Percentiles rank a stretch among this genome's conserved stretches.
Conservation (phyloP, 1,140 invertebrate genomes). For the Bombus waltoni region DNA sequence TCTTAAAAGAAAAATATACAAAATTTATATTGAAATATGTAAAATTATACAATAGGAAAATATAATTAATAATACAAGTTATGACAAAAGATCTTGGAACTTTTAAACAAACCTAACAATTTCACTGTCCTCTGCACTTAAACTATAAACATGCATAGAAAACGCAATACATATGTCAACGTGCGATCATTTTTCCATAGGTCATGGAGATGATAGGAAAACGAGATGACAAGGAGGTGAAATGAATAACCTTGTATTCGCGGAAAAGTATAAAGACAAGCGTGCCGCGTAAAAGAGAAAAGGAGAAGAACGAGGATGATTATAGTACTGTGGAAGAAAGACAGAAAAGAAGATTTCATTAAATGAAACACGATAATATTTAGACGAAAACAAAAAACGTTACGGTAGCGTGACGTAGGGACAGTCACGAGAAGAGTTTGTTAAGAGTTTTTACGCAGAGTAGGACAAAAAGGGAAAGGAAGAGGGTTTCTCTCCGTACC, state of each 20-base stretch:
- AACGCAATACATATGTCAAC: slow-evolving; percentile 33
- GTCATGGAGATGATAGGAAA: background rate
- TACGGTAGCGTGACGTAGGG: background rate
- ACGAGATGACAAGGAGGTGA: slow-evolving; percentile 18
- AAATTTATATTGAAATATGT: background rate
- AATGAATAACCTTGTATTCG: slow-evolving; percentile 32
- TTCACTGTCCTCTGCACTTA: background rate
- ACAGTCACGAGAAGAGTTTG: background rate
- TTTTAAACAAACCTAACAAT: background rate
- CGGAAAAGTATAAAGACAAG: slow-evolving; percentile 15
- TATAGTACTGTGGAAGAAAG: background rate
- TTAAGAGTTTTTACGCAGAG: background rate
- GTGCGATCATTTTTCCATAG: slow-evolving; percentile 1
- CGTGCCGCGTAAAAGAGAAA: slow-evolving; percentile 18
- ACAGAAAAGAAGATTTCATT: slow-evolving; percentile 27
- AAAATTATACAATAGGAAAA: background rate
- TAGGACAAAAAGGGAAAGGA: background rate
- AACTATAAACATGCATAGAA: background rate
- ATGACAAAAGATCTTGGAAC: background rate
- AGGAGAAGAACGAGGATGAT: slow-evolving; percentile 12
- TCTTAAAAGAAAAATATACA: background rate
- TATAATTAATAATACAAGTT: background rate
- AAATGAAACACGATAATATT: slow-evolving; percentile 28
- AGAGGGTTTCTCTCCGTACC: slow-evolving; percentile 28
- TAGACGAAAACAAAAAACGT: background rate